These are phyloP conservation scores for Limulus polyphemus DNA, from an alignment of 2,888 invertebrate species.

Conservation along the genomic window DNA sequence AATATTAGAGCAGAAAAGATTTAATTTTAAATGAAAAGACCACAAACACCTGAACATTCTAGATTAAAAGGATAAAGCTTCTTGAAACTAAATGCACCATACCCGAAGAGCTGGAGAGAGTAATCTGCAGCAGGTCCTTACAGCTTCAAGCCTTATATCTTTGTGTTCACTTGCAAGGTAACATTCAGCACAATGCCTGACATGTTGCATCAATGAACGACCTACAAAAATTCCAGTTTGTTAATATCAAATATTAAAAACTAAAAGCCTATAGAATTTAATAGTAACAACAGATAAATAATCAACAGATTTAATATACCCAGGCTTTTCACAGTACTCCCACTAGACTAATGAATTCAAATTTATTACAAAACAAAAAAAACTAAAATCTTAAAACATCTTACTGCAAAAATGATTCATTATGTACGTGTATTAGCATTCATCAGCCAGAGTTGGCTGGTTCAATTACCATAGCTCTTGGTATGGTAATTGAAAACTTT, in stretches of 20 bases:
- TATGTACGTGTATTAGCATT: too few species aligned
- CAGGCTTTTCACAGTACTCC: too few species aligned
- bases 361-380: too few species aligned
- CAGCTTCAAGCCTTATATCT: slow-evolving; percentile 84
- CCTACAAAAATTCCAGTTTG: slow-evolving; percentile 37
- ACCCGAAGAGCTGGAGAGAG: slow-evolving; percentile 62
- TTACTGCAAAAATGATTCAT: too few species aligned
- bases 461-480: too few species aligned
- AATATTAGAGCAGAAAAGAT: neutral
- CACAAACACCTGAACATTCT: slow-evolving; percentile 1
- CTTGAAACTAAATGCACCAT: neutral
- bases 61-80: neutral
- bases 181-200: slow-evolving; percentile 79
- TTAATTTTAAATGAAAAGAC: neutral
- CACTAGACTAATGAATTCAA: too few species aligned
- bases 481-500: too few species aligned
- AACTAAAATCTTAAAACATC: too few species aligned
- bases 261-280: slow-evolving; percentile 5
- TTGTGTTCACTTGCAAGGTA: slow-evolving; percentile 81
- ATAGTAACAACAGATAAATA: neutral
- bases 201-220: slow-evolving; percentile 79
- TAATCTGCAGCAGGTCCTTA: slow-evolving; percentile 80
- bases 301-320: too few species aligned
- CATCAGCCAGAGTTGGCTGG: too few species aligned
- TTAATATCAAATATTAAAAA: slow-evolving; percentile 2